Evolutionary conservation across 2,113 vertebrate species (phyloP).

Genomic region (Marmota monax): DNA sequence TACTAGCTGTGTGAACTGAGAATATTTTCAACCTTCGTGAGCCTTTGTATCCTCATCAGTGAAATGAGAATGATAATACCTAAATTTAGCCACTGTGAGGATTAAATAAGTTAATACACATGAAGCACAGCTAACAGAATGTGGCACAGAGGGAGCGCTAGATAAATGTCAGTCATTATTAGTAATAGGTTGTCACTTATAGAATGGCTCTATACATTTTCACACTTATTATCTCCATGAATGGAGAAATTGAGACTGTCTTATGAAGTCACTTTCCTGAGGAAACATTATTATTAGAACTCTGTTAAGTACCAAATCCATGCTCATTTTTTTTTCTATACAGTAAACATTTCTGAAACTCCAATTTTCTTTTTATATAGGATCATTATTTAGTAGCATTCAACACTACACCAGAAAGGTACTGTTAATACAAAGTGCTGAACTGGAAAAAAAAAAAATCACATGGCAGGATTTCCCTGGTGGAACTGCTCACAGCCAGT

Average conservation of each 20-base stretch:
- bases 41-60: neutral
- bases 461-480: constrained; percentile 61
- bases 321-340: neutral
- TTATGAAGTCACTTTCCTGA: constrained; percentile 16
- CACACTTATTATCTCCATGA: neutral
- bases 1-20: neutral
- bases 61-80: neutral
- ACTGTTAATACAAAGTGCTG: constrained; percentile 47
- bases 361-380: neutral
- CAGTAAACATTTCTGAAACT: constrained; percentile 6
- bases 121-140: neutral
- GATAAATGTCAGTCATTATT: neutral
- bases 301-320: neutral
- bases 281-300: neutral
- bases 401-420: neutral
- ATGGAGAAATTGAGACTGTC: neutral
- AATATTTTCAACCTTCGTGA: neutral
- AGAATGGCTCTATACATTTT: neutral
- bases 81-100: neutral
- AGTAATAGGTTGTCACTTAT: neutral
- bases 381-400: constrained; percentile 31
- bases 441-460: constrained; percentile 40
- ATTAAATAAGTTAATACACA: neutral
- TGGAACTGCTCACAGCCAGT: constrained; percentile 61
- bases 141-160: neutral